phyloP scores from a whole-genome alignment of 2,113 vertebrate species.

The Chloropsis cyanopogon region DNA sequence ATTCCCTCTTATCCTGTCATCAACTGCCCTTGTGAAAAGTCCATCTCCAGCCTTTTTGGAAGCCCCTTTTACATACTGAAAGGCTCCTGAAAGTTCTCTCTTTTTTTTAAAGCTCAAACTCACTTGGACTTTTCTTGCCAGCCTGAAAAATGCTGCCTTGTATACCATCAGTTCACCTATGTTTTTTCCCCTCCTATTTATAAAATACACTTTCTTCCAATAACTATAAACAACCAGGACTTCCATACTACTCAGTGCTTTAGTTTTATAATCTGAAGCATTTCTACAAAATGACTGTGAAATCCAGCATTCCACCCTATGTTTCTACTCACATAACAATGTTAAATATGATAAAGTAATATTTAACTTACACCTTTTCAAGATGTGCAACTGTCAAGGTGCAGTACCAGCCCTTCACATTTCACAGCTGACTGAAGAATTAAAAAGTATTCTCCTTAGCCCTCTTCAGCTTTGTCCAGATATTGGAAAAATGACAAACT shows the following conservation, averaged over 20 bases:
- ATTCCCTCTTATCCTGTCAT: not conserved
- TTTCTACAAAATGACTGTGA: not conserved
- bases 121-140: not conserved
- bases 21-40: not conserved
- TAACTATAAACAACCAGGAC: not conserved
- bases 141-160: not conserved
- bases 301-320: not conserved
- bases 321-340: not conserved
- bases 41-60: not conserved
- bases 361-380: not conserved
- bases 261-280: not conserved
- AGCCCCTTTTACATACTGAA: not conserved
- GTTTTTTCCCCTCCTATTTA: not conserved
- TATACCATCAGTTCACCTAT: not conserved
- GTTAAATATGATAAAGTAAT: not conserved
- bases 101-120: not conserved
- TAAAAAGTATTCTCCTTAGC: not conserved
- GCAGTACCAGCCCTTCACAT: not conserved
- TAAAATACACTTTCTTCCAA: not conserved
- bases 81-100: not conserved
- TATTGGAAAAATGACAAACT: not conserved
- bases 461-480: not conserved
- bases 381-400: not conserved
- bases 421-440: not conserved
- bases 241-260: not conserved